phyloP scores from a whole-genome alignment of 2,797 vertebrate genomes.

The Sebastolobus altivelis region DNA sequence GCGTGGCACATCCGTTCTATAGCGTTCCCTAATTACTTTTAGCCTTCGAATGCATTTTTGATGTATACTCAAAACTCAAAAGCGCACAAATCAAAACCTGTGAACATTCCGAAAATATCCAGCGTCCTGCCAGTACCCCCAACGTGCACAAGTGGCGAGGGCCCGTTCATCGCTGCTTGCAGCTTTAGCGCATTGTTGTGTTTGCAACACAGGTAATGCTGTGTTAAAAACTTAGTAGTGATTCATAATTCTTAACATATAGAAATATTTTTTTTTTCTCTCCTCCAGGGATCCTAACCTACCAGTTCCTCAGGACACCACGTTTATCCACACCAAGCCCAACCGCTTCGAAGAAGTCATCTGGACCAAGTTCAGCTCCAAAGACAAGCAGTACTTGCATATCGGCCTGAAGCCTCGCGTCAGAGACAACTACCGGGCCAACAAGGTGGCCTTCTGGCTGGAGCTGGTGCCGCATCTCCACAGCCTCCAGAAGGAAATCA shows the following conservation, averaged over 20 bases:
- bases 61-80: no score
- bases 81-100: no score
- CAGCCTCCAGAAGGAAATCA: constrained; percentile 86
- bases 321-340: constrained; percentile 97
- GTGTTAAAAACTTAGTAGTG: no score
- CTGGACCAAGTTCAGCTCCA: constrained; percentile 96
- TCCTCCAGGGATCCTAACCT: constrained; percentile 91
- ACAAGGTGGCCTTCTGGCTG: constrained; percentile 98
- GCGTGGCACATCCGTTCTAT: no score
- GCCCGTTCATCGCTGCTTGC: no score
- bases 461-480: constrained; percentile 95
- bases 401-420: constrained; percentile 95
- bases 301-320: constrained; percentile 96
- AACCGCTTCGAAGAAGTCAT: constrained; percentile 97
- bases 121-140: no score
- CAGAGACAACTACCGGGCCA: constrained; percentile 95
- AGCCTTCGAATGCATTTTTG: no score
- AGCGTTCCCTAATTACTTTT: no score
- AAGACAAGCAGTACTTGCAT: constrained; percentile 97
- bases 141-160: no score
- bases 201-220: neutral
- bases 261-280: neutral
- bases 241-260: neutral
- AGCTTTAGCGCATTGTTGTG: neutral
- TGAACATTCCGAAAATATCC: no score